A percentile compares a stretch with the other conserved stretches of the same genome.
These are phyloP conservation scores for Mormyrus proboscirostris DNA, from an alignment of 2,797 vertebrate species.

Conservation along the genomic window DNA sequence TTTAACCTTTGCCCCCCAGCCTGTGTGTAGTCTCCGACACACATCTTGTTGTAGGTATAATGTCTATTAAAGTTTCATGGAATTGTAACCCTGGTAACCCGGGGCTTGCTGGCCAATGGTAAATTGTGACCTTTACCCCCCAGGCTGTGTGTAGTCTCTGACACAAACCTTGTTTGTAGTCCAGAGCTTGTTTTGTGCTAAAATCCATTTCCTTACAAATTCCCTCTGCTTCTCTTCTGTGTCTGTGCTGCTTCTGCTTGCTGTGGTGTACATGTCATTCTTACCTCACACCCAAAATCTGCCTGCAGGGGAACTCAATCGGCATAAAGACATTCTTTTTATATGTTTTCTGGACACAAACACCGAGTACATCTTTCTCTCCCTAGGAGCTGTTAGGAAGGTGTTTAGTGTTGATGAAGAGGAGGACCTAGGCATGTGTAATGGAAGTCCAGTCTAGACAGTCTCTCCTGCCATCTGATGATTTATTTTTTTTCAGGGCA, in stretches of 20 bases:
- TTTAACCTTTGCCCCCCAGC: not conserved
- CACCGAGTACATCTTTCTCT: not conserved
- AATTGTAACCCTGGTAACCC: not conserved
- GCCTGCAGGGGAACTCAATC: not conserved
- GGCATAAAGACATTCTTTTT: not conserved
- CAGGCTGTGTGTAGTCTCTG: not conserved
- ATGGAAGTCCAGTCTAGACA: not conserved
- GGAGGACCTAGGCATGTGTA: not conserved
- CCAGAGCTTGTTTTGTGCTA: not conserved
- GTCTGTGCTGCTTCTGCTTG: constrained; percentile 47
- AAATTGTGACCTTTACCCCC: not conserved
- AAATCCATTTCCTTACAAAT: not conserved
- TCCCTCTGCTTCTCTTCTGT: constrained; percentile 6
- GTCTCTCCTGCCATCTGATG: constrained; percentile 22
- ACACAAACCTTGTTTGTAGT: not conserved
- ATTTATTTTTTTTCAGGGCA: constrained; percentile 38
- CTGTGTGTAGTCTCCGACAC: not conserved
- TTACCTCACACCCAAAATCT: constrained; percentile 55
- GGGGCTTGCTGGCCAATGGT: constrained; percentile 3
- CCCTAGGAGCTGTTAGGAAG: not conserved
- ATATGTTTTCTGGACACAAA: not conserved
- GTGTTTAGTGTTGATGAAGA: not conserved
- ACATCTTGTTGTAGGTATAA: no score
- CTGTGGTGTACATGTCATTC: constrained; percentile 65
- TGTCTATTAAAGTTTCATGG: no score